Evolutionary conservation across 2,888 invertebrate genomes (phyloP).

Genomic region (Neria commutata): DNA sequence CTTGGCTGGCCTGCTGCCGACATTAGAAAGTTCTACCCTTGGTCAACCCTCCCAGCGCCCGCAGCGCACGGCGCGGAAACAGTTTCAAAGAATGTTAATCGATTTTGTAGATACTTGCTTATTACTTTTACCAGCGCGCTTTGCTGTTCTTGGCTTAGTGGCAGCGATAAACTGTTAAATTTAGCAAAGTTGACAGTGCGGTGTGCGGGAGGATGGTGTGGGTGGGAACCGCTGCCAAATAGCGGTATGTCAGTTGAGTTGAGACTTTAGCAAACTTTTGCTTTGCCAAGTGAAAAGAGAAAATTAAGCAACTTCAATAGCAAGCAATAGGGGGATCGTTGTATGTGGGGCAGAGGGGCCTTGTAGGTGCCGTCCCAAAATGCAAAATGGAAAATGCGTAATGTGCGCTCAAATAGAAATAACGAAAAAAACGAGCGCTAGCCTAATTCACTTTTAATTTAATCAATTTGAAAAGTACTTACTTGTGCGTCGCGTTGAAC

Average conservation of each 20-base stretch:
- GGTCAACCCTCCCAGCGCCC: neutral
- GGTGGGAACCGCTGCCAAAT: no score
- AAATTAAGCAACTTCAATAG: no score
- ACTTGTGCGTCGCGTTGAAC: neutral
- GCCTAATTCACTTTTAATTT: neutral
- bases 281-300: no score
- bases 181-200: neutral
- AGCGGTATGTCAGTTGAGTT: no score
- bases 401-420: no score
- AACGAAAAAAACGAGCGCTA: no score
- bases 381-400: no score
- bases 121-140: constrained; percentile 17
- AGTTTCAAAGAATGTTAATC: constrained; percentile 20
- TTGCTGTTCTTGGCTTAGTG: constrained; percentile 4
- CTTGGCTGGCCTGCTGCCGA: neutral
- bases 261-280: no score
- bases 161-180: neutral
- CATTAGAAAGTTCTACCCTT: neutral
- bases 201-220: neutral
- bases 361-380: no score
- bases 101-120: constrained; percentile 21
- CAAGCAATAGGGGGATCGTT: no score
- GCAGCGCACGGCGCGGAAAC: neutral
- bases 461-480: constrained; percentile 6
- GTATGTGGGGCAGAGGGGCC: no score